Conservation (phyloP, 1,140 invertebrate genomes). For the Meloidogyne exigua region DNA sequence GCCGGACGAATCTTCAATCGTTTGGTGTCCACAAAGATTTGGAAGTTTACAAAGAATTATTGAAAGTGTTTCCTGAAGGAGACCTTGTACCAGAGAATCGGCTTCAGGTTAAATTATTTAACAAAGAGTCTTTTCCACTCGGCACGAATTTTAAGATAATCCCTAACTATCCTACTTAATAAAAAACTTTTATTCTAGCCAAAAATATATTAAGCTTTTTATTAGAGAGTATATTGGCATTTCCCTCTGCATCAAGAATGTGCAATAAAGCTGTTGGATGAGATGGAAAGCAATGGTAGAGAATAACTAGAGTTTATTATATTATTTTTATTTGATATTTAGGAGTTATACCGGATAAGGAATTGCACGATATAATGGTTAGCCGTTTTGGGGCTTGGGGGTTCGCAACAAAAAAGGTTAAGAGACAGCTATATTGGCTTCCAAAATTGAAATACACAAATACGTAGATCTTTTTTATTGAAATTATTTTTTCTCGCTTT, state of each 20-base stretch:
- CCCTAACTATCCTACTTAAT: too few relatives aligned
- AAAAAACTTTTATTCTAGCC: too few relatives aligned
- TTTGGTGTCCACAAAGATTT: constrained; percentile 82
- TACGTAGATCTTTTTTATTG: constrained; percentile 66
- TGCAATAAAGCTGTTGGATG: constrained; percentile 78
- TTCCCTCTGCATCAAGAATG: constrained; percentile 91
- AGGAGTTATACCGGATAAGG: constrained; percentile 85
- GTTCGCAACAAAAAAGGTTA: constrained; percentile 78
- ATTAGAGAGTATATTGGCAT: constrained; percentile 71
- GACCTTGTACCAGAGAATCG: constrained; percentile 79
- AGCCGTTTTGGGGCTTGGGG: constrained; percentile 80
- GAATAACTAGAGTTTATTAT: too few relatives aligned
- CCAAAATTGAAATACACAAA: constrained; percentile 89
- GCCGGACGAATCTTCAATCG: constrained; percentile 81
- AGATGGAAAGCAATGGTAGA: constrained; percentile 79
- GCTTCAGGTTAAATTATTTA: constrained; percentile 70
- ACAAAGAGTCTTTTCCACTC: too few relatives aligned
- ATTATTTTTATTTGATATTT: too few relatives aligned
- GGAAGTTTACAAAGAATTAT: constrained; percentile 82
- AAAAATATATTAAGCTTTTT: too few relatives aligned
- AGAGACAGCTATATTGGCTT: constrained; percentile 95
- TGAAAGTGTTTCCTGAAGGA: constrained; percentile 88
- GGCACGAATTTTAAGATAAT: too few relatives aligned
- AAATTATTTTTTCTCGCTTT: neutral
- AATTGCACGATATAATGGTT: constrained; percentile 78